Evolutionary conservation across 2,888 invertebrate species (phyloP), one percentile per base, ranked within the genome.

Genomic region (Lochmaea crataegi): DNA sequence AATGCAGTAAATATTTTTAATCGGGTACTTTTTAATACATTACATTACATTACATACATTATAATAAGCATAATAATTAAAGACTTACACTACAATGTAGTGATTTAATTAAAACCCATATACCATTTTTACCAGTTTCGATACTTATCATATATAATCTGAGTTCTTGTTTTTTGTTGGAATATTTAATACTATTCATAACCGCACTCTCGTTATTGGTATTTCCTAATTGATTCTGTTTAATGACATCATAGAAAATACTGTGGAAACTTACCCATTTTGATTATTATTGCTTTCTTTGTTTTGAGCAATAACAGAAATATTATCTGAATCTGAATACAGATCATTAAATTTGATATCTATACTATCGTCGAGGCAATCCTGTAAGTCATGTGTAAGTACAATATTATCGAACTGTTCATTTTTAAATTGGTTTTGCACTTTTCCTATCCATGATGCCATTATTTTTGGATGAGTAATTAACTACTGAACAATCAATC

Each of bases 381-480:
- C 88, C 81, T 89, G 88, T 69, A 90, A 84, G 81, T 89, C 89
- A 79, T 88, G 89, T 56, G 88, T 87, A 80, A 88, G 87, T 64
- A 88, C 84, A 74, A 89, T 87, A 80, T 85, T 86, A 75, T 87
- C 77, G 64, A 76, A 73, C 75, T 78, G 79, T 76, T 81, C 81
- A 76, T 79, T 80, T 64, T 77, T 73, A 61, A 68, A 67, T 73
- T 77, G 68, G 70, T 72, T 77, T 76, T 77, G 77, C 75, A 80
- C 72, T 76, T 80, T 81, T 75, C 78, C 79, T 48, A 79, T 77
- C 80, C 80, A 81, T 67, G 77, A 77, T 61, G 80, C 81, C 83
- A 83, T 82, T 65, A 61, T 65, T 56, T 57, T 64, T 38, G n/a
- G 12, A 57, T 22, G 32, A 32, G n/a, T 56, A 48, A 45, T 14